Conservation (phyloP, 2,113 vertebrate genomes). For the Turnix velox region DNA sequence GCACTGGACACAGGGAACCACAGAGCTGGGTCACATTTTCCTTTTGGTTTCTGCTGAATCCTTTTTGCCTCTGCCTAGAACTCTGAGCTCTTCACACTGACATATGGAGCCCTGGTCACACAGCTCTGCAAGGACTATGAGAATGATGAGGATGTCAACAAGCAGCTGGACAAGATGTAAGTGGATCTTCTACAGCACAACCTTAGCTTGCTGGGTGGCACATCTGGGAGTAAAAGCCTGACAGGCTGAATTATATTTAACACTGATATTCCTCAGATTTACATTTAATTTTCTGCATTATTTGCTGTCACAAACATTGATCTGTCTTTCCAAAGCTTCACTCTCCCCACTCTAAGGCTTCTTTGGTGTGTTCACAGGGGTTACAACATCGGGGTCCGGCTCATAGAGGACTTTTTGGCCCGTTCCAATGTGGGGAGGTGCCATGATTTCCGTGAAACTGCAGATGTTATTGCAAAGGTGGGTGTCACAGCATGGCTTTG, state of each 20-base stretch:
- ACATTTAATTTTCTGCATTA: accelerated
- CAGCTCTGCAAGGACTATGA: constrained; percentile 99
- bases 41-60: neutral
- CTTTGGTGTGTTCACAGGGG: constrained; percentile 78
- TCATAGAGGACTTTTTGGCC: constrained; percentile 97
- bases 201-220: neutral
- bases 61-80: constrained; percentile 78
- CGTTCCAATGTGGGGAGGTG: constrained; percentile 96
- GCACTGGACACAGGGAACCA: too few species aligned
- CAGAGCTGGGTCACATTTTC: neutral
- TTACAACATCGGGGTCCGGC: constrained; percentile 96
- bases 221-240: neutral
- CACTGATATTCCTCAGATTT: neutral
- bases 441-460: constrained; percentile 98
- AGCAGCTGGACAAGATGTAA: constrained; percentile 98
- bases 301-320: neutral
- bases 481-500: neutral
- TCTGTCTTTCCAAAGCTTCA: neutral
- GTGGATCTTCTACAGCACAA: neutral
- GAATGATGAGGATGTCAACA: constrained; percentile 98
- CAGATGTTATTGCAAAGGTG: constrained; percentile 98
- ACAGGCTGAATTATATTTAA: neutral
- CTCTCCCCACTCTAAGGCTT: neutral
- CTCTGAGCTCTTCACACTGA: constrained; percentile 96
- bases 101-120: constrained; percentile 94